These are phyloP conservation scores for Carterocephalus palaemon DNA, from an alignment of 2,888 invertebrate genomes.

Conservation along the genomic window DNA sequence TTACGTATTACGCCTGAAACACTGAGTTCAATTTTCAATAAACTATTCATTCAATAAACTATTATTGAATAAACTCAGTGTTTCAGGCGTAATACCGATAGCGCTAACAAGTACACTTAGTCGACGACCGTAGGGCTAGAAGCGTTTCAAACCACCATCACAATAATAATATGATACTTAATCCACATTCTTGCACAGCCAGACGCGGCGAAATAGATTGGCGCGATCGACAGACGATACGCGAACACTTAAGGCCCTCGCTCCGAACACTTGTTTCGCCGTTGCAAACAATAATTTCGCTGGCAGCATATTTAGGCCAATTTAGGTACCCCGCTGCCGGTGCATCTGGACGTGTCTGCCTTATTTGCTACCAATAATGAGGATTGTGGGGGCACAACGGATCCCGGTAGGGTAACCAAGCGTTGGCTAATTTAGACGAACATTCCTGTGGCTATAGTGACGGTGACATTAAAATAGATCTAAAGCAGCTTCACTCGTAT, in stretches of 20 bases:
- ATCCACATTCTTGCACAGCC: background rate
- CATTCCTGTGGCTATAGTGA: too few relatives aligned
- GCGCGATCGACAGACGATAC: background rate
- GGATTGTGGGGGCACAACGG: constrained; percentile 11
- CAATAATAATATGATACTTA: constrained; percentile 3
- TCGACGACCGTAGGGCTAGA: too few relatives aligned
- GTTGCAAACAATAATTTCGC: constrained; percentile 8
- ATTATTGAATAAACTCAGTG: too few relatives aligned
- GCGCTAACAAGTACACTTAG: too few relatives aligned
- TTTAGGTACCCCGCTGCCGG: constrained; percentile 16
- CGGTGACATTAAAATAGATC: too few relatives aligned
- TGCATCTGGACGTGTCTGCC: constrained; percentile 21
- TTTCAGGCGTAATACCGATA: too few relatives aligned
- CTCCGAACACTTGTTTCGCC: constrained; percentile 4
- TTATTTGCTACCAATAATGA: constrained; percentile 22
- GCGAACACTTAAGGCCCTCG: background rate
- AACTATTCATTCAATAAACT: too few relatives aligned
- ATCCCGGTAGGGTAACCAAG: background rate
- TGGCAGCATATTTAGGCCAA: constrained; percentile 18
- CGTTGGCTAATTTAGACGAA: background rate
- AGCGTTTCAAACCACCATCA: background rate
- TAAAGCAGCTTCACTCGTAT: too few relatives aligned
- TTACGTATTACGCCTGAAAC: too few relatives aligned
- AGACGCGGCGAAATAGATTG: constrained; percentile 7
- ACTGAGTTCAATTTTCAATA: too few relatives aligned